phyloP scores from a whole-genome alignment of 1,140 invertebrate species.

The Tyrophagus putrescentiae region DNA sequence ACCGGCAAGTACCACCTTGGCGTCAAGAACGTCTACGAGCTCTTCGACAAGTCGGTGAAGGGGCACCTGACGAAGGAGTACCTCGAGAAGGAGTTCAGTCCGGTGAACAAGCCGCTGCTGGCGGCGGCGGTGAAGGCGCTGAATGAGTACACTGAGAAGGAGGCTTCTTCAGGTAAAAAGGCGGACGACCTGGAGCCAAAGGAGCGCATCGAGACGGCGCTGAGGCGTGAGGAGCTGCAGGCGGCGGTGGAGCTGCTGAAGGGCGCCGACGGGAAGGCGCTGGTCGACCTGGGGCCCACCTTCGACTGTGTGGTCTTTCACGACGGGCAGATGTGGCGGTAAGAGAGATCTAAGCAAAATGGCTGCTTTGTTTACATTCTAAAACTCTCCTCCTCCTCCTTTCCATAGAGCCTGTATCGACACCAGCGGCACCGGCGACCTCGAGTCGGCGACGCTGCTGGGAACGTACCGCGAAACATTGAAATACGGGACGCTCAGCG shows the following conservation, averaged over 20 bases:
- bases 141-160: slow-evolving; percentile 39
- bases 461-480: slow-evolving; percentile 69
- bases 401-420: slow-evolving; percentile 61
- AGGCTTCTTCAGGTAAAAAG: slow-evolving; percentile 28
- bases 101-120: slow-evolving; percentile 54
- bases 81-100: slow-evolving; percentile 71
- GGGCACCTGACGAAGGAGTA: slow-evolving; percentile 66
- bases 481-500: slow-evolving; percentile 58
- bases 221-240: slow-evolving; percentile 76
- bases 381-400: slow-evolving; percentile 24
- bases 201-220: slow-evolving; percentile 24
- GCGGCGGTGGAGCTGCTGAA: slow-evolving; percentile 65
- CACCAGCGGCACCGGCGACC: slow-evolving; percentile 62
- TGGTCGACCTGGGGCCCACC: slow-evolving; percentile 60
- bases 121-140: slow-evolving; percentile 57
- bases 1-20: slow-evolving; percentile 44
- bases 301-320: slow-evolving; percentile 88
- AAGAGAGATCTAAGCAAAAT: slow-evolving; percentile 1
- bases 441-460: slow-evolving; percentile 55
- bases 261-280: slow-evolving; percentile 66
- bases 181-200: slow-evolving; percentile 48
- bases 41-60: slow-evolving; percentile 66
- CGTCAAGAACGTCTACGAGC: slow-evolving; percentile 63
- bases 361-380: slow-evolving; percentile 6
- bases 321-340: slow-evolving; percentile 56